These are phyloP conservation scores for Aythya baeri DNA, from an alignment of 2,113 vertebrate species.

Conservation along the genomic window DNA sequence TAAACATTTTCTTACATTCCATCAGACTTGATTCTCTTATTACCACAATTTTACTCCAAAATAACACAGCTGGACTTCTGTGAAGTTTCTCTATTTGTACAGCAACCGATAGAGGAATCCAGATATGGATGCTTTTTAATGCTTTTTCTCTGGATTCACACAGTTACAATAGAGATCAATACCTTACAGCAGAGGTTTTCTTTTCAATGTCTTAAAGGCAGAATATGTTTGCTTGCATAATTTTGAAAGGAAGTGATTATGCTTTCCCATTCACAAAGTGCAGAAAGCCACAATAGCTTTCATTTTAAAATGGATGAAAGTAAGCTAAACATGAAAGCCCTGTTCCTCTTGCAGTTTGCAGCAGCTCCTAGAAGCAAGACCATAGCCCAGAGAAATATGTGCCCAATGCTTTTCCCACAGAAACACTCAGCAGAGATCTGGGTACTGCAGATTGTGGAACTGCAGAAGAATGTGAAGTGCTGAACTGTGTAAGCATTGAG, in stretches of 20 bases:
- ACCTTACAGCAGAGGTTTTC: neutral
- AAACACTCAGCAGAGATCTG: neutral
- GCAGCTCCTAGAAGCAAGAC: neutral
- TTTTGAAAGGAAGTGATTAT: neutral
- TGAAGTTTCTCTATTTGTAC: neutral
- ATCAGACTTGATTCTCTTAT: neutral
- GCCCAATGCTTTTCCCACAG: neutral
- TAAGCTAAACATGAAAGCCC: neutral
- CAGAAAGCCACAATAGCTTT: neutral
- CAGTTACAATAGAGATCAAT: neutral
- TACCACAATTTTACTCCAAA: neutral
- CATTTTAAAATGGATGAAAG: neutral
- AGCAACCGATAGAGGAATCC: neutral
- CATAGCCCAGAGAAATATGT: neutral
- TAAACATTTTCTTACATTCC: slow-evolving; percentile 16
- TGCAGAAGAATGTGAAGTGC: neutral
- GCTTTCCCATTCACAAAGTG: neutral
- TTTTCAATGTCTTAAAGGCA: neutral
- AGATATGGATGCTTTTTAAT: neutral
- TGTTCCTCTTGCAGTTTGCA: neutral
- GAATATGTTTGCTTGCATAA: neutral
- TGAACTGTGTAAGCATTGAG: neutral
- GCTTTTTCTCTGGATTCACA: neutral
- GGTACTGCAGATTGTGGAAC: neutral
- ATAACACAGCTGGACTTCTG: slow-evolving; percentile 30